Evolutionary conservation across 2,888 invertebrate species (phyloP).

Genomic region (Hoplodrina blanda): DNA sequence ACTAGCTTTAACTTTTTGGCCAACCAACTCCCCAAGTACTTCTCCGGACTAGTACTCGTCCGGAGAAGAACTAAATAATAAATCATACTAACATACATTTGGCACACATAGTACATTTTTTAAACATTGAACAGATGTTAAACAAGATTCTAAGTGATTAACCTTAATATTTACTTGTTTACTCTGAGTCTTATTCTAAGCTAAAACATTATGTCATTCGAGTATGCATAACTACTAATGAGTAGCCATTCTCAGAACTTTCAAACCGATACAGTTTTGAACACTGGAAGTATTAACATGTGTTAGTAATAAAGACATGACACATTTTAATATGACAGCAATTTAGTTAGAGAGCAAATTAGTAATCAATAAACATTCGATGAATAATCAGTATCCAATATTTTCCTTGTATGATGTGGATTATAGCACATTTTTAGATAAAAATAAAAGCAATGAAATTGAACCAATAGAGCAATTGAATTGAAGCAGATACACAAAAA

Average conservation of each 20-base stretch:
- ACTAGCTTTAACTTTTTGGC: no score
- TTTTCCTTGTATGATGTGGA: conserved; percentile 46
- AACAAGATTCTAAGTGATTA: no score
- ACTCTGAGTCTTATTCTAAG: not conserved
- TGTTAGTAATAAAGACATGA: conserved; percentile 61
- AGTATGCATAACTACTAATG: conserved; percentile 24
- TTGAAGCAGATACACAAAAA: not conserved
- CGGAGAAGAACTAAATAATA: no score
- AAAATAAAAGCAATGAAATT: not conserved
- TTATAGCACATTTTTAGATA: not conserved
- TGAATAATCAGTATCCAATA: conserved; percentile 33
- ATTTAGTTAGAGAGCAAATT: conserved; percentile 38
- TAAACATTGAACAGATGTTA: no score
- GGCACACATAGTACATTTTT: no score
- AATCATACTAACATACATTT: no score
- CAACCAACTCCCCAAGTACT: no score
- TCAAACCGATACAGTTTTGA: conserved; percentile 17
- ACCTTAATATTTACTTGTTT: no score
- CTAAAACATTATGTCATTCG: not conserved
- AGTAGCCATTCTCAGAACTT: conserved; percentile 54
- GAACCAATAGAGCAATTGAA: not conserved
- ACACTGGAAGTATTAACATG: conserved; percentile 38
- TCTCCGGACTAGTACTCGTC: no score
- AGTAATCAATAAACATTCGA: conserved; percentile 40
- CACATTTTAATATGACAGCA: conserved; percentile 50